Conservation (phyloP, 2,888 invertebrate genomes). For the Pollenia labialis region DNA sequence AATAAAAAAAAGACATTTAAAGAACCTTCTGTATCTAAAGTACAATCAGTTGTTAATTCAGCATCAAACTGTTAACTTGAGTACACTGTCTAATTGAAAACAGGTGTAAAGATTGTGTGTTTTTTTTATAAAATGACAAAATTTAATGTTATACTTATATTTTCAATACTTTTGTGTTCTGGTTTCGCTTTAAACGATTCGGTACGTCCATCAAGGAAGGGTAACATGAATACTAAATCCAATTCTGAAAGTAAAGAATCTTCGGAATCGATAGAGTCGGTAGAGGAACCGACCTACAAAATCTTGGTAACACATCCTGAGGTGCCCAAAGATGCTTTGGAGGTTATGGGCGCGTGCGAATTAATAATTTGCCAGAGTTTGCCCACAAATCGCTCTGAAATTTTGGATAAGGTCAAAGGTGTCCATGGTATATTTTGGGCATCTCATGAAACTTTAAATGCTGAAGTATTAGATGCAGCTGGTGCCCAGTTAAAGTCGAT, state of each 20-base stretch:
- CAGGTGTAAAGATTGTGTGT: not conserved
- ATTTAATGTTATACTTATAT: conserved; percentile 24
- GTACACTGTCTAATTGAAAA: not conserved
- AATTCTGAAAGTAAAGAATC: conserved; percentile 16
- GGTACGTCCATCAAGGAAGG: conserved; percentile 11
- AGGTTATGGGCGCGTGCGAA: conserved; percentile 85
- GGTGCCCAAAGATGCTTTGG: conserved; percentile 87
- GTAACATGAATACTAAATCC: conserved; percentile 43
- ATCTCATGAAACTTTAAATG: conserved; percentile 79
- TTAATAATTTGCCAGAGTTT: conserved; percentile 78
- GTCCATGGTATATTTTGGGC: conserved; percentile 83
- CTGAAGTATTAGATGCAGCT: conserved; percentile 81
- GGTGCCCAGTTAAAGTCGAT: conserved; percentile 90
- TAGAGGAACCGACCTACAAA: conserved; percentile 81
- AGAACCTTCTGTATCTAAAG: conserved; percentile 44
- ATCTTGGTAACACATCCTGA: conserved; percentile 90
- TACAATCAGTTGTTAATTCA: conserved; percentile 50
- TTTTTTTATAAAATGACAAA: conserved; percentile 44
- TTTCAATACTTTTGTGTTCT: conserved; percentile 45
- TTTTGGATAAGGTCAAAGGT: conserved; percentile 81
- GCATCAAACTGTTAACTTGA: conserved; percentile 8
- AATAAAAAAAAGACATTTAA: conserved; percentile 35
- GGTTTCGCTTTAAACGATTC: conserved; percentile 38
- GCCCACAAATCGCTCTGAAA: conserved; percentile 79
- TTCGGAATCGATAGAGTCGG: conserved; percentile 6